phyloP scores from a whole-genome alignment of 2,797 vertebrate species.

The Acipenser oxyrinchus region DNA sequence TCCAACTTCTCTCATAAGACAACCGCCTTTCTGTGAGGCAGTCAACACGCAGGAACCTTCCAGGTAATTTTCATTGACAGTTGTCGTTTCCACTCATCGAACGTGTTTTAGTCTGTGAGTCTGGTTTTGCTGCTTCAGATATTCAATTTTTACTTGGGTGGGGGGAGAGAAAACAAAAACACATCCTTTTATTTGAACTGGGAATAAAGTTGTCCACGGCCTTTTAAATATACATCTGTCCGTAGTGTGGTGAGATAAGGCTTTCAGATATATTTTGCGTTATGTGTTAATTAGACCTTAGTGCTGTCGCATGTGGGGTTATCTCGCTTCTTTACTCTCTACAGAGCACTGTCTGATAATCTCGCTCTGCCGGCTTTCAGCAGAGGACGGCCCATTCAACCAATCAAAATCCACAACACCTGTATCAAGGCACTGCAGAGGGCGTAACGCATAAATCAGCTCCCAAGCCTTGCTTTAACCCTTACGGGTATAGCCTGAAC shows the following conservation, averaged over 20 bases:
- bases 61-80: slow-evolving; percentile 7
- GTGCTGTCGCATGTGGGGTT: slow-evolving; percentile 6
- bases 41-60: neutral
- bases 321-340: neutral
- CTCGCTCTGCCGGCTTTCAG: slow-evolving; percentile 11
- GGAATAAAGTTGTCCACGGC: too few species aligned
- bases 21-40: neutral
- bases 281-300: neutral
- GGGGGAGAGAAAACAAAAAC: too few species aligned
- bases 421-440: slow-evolving; percentile 29
- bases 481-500: too few species aligned
- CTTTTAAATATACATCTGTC: too few species aligned
- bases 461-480: too few species aligned
- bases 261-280: too few species aligned
- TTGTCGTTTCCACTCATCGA: too few species aligned
- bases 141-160: too few species aligned
- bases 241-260: too few species aligned
- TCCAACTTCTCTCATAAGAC: slow-evolving; percentile 7
- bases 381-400: slow-evolving; percentile 18
- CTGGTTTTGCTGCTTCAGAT: too few species aligned
- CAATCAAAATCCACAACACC: slow-evolving; percentile 51
- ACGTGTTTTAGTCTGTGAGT: too few species aligned
- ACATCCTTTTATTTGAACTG: too few species aligned
- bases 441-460: neutral
- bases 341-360: slow-evolving; percentile 9